phyloP scores from a whole-genome alignment of 1,140 invertebrate genomes.

The Pantala flavescens region DNA sequence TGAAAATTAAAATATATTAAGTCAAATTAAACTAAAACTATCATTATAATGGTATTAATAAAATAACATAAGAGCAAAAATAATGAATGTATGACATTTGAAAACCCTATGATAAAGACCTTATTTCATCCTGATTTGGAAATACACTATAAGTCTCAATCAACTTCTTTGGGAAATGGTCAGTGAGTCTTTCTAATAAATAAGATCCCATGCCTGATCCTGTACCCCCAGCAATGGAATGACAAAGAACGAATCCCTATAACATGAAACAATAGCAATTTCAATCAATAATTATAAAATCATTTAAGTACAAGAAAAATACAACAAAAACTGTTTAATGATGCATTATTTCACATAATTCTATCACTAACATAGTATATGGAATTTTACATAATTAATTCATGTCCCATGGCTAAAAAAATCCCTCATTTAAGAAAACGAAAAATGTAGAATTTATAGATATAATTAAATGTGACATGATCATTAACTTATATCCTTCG shows the following conservation, averaged over 20 bases:
- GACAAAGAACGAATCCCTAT: constrained; percentile 94
- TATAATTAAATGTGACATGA: no score
- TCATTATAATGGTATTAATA: neutral
- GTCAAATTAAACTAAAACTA: neutral
- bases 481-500: no score
- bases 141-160: constrained; percentile 99
- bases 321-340: no score
- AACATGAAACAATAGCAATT: constrained; percentile 25
- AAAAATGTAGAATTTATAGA: no score
- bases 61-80: neutral
- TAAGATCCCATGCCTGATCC: constrained; percentile 97
- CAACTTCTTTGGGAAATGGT: constrained; percentile 95
- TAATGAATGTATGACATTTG: neutral
- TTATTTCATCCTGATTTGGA: constrained; percentile 94
- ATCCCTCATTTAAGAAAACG: no score
- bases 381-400: no score
- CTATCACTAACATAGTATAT: no score
- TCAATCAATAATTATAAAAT: no score
- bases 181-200: constrained; percentile 82
- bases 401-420: no score
- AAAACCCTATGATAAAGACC: constrained; percentile 41
- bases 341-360: no score
- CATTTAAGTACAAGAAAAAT: no score
- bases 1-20: constrained; percentile 20
- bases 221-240: constrained; percentile 97